Percentiles rank a stretch among this genome's conserved stretches.
Evolutionary conservation across 2,888 invertebrate species (phyloP).

Genomic region (Xylota sylvarum): DNA sequence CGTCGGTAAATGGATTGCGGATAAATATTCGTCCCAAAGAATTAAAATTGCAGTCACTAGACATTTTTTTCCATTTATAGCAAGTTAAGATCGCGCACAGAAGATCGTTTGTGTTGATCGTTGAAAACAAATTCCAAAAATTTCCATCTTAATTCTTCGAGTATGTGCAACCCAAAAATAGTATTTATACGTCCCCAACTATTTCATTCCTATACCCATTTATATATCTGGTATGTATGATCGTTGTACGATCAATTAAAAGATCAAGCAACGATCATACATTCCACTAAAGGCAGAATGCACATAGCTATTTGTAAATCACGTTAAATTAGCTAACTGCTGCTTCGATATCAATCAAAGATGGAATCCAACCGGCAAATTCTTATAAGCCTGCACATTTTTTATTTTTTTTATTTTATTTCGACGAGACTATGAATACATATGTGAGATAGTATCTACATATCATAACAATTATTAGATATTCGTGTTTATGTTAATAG

Average conservation of each 20-base stretch:
- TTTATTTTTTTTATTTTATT: slow-evolving; percentile 17
- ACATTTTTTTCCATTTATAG: no score
- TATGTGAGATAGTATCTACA: slow-evolving; percentile 19
- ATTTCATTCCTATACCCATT: slow-evolving; percentile 21
- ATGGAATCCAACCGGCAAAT: slow-evolving; percentile 30
- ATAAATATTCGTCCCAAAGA: background rate
- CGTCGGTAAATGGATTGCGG: slow-evolving; percentile 11
- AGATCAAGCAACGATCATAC: slow-evolving; percentile 31
- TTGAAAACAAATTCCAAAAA: slow-evolving; percentile 13
- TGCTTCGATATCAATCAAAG: slow-evolving; percentile 66
- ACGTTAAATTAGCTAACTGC: slow-evolving; percentile 51
- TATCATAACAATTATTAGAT: slow-evolving; percentile 35
- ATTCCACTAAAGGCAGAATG: slow-evolving; percentile 53
- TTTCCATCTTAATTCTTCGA: slow-evolving; percentile 14
- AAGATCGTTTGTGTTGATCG: background rate
- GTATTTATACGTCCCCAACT: background rate
- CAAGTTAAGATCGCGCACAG: background rate
- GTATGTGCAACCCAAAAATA: slow-evolving; percentile 14
- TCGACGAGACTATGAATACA: background rate
- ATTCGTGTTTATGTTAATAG: slow-evolving; percentile 46
- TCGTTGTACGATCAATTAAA: slow-evolving; percentile 15
- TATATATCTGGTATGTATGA: slow-evolving; percentile 36
- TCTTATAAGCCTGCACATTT: slow-evolving; percentile 1
- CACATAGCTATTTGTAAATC: slow-evolving; percentile 37
- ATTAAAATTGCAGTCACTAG: background rate